A percentile compares a stretch with the other conserved stretches of the same genome.
phyloP scores from a whole-genome alignment of 1,140 invertebrate genomes.

The Zaprionus africanus region DNA sequence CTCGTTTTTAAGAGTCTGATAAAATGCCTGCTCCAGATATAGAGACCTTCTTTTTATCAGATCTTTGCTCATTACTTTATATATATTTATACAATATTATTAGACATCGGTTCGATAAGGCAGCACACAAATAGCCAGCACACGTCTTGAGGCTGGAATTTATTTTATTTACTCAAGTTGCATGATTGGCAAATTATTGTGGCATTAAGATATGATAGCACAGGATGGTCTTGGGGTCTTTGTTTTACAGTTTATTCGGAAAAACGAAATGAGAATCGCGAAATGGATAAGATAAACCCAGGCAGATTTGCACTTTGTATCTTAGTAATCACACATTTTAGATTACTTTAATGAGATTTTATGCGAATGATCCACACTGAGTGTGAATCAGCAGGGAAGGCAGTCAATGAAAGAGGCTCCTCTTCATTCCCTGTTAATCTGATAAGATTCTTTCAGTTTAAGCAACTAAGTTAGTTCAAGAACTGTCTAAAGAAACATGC shows the following conservation, averaged over 20 bases:
- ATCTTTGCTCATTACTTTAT: background rate
- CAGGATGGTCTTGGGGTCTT: slow-evolving; percentile 37
- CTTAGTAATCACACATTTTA: background rate
- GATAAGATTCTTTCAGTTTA: too few relatives aligned
- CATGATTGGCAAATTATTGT: slow-evolving; percentile 66
- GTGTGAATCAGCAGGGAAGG: background rate
- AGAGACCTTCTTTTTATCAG: slow-evolving; percentile 21
- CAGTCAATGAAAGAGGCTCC: background rate
- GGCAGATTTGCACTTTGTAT: background rate
- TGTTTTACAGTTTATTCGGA: background rate
- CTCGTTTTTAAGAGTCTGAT: slow-evolving; percentile 18
- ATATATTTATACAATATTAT: slow-evolving; percentile 33
- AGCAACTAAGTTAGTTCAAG: too few relatives aligned
- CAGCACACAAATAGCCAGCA: slow-evolving; percentile 50
- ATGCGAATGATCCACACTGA: background rate
- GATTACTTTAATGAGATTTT: background rate
- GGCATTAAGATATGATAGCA: slow-evolving; percentile 67
- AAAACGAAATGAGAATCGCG: background rate
- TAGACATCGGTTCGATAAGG: slow-evolving; percentile 60
- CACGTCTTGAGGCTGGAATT: slow-evolving; percentile 49
- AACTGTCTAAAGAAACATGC: too few relatives aligned
- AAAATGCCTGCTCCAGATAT: slow-evolving; percentile 30
- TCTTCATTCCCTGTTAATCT: too few relatives aligned
- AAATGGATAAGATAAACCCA: slow-evolving; percentile 1
- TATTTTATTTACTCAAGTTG: slow-evolving; percentile 52